A percentile compares a stretch with the other conserved stretches of the same genome.
Evolutionary conservation across 2,797 vertebrate species (phyloP).

Genomic region (Oreochromis grahami): DNA sequence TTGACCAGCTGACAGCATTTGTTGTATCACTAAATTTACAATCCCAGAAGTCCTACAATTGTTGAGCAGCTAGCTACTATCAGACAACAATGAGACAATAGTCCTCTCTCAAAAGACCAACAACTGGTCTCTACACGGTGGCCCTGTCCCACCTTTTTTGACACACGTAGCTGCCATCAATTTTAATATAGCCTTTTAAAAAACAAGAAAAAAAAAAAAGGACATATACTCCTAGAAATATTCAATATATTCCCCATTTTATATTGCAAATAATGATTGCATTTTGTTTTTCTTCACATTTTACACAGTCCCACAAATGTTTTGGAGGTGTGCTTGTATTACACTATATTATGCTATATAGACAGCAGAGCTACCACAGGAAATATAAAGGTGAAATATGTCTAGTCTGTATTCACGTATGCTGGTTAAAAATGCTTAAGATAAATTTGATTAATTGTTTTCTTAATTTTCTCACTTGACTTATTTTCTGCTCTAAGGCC

Average conservation of each 20-base stretch:
- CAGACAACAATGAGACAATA: neutral
- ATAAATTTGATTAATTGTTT: neutral
- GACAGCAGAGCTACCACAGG: neutral
- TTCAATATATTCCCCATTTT: neutral
- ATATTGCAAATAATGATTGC: neutral
- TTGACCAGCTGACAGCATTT: neutral
- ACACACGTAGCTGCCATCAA: neutral
- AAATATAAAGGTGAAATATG: neutral
- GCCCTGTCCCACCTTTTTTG: neutral
- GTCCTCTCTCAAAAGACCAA: neutral
- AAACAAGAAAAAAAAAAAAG: neutral
- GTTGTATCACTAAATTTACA: neutral
- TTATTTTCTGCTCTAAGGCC: neutral
- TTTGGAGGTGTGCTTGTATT: neutral
- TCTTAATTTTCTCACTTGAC: neutral
- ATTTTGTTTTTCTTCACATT: neutral
- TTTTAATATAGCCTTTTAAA: neutral
- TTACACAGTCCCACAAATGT: neutral
- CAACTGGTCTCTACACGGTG: neutral
- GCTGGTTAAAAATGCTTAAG: neutral
- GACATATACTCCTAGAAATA: neutral
- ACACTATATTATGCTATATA: neutral
- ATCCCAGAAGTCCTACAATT: neutral
- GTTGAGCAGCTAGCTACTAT: neutral
- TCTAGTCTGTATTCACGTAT: neutral